Evolutionary conservation across 1,140 invertebrate species (phyloP).

Genomic region (Drosophila micromelanica): DNA sequence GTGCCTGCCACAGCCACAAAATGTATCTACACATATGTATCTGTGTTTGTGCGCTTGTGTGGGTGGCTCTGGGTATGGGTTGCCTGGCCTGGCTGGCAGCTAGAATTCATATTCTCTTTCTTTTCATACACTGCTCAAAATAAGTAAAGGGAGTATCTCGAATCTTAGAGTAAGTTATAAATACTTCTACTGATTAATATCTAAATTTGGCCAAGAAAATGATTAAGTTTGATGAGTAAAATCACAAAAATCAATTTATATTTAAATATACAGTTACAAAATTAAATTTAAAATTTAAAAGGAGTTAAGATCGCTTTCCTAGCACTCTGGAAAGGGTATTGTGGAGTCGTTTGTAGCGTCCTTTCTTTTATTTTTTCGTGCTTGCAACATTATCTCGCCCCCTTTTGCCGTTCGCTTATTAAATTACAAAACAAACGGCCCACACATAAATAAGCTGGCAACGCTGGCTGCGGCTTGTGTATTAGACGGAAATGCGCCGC

Average conservation of each 20-base stretch:
- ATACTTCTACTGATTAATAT: too few species aligned
- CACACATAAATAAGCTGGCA: slow-evolving; percentile 74
- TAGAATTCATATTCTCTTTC: slow-evolving; percentile 35
- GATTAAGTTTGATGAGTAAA: too few species aligned
- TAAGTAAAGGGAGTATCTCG: too few species aligned
- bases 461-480: slow-evolving; percentile 23
- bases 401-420: slow-evolving; percentile 71
- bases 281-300: too few species aligned
- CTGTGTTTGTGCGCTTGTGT: slow-evolving; percentile 39
- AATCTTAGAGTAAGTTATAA: too few species aligned
- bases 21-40: not conserved
- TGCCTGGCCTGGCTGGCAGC: not conserved
- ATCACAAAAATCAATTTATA: too few species aligned
- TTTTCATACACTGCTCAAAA: too few species aligned
- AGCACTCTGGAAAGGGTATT: too few species aligned
- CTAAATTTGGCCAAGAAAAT: too few species aligned
- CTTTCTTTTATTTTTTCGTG: not conserved
- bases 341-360: not conserved
- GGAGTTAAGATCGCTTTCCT: too few species aligned
- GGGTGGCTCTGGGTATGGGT: slow-evolving; percentile 21
- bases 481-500: slow-evolving; percentile 72
- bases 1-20: slow-evolving; percentile 51
- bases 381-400: slow-evolving; percentile 69
- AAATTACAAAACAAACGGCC: slow-evolving; percentile 81
- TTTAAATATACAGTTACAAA: too few species aligned